phyloP scores from a whole-genome alignment of 2,888 invertebrate species.

The Cephonodes hylas region DNA sequence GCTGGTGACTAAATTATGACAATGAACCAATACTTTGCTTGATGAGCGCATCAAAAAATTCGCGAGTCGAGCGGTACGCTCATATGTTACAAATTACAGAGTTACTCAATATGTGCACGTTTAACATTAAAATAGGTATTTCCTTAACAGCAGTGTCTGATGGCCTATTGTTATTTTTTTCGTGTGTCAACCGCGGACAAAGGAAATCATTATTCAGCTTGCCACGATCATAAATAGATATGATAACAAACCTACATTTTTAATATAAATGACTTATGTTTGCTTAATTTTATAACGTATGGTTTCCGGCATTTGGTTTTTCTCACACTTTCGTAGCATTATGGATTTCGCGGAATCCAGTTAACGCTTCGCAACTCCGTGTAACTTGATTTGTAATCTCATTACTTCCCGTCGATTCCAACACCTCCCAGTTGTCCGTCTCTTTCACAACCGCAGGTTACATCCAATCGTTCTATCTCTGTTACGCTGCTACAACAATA shows the following conservation, averaged over 20 bases:
- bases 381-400: not conserved
- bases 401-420: not conserved
- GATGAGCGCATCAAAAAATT: not conserved
- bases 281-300: not conserved
- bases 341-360: not conserved
- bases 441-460: not conserved
- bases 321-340: not conserved
- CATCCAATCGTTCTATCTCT: not conserved
- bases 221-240: not conserved
- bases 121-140: slow-evolving; percentile 7
- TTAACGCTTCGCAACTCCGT: not conserved
- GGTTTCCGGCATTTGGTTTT: not conserved
- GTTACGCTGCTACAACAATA: not conserved
- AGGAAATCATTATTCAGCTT: slow-evolving; percentile 24
- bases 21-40: not conserved
- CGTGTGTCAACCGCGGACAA: slow-evolving; percentile 13
- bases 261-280: not conserved
- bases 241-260: slow-evolving; percentile 3
- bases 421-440: not conserved
- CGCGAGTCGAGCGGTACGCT: not conserved
- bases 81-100: slow-evolving; percentile 1
- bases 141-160: not conserved
- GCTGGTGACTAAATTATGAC: not conserved
- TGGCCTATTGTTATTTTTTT: slow-evolving; percentile 21
- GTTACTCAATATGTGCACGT: slow-evolving; percentile 1